Base-by-base conservation (phyloP, 2,797 vertebrate species). In the Diplodus puntazzo region DNA sequence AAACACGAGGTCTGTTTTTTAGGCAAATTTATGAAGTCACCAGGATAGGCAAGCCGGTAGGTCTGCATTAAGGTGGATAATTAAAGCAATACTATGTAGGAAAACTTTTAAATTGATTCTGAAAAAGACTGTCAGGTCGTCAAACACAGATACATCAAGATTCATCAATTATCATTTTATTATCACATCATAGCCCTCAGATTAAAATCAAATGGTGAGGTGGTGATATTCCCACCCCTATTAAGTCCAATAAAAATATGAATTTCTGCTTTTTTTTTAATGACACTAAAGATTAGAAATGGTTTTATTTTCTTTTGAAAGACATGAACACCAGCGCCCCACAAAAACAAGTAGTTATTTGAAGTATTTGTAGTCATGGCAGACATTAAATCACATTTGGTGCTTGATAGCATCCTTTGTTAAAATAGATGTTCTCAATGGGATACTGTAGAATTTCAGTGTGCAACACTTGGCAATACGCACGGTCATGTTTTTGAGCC, bases 261-360 rank as follows among this genome's bases (percentile, higher is more conserved):
- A 39, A 53, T 27, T 52, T 39, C 20, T 18, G 1, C 17, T 21
- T 25, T 25, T 25, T 25, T 64, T 6, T 25, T 25, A 25, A 43
- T 25, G 9, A 54, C 27, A 68, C 57, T 63, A 53, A 48, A 63
- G 8, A 55, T 23, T 21, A 43, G 5, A 27, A 13, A 16, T 57
- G 57, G 43, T 68, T 53, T 25, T 52, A 2, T 48, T 76, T 48
- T 69, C 14, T 63, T 54, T 39, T 11, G 39, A 39, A 39, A 39
- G 3, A 63, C 43, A 57, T 30, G 49, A 3, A 60, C 20, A 21
- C n/a, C 14, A 11, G 25, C 10, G 18, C 10, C 20, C 11, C 14
- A 5, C 3, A 11, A 5, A 62, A 53, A 16, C 13, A 46, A 66
- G 14, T 14, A 9, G 27, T 69, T 45, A 59, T 55, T 60, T 39